Conservation (phyloP, 2,888 invertebrate genomes). For the Heteropelma amictum region DNA sequence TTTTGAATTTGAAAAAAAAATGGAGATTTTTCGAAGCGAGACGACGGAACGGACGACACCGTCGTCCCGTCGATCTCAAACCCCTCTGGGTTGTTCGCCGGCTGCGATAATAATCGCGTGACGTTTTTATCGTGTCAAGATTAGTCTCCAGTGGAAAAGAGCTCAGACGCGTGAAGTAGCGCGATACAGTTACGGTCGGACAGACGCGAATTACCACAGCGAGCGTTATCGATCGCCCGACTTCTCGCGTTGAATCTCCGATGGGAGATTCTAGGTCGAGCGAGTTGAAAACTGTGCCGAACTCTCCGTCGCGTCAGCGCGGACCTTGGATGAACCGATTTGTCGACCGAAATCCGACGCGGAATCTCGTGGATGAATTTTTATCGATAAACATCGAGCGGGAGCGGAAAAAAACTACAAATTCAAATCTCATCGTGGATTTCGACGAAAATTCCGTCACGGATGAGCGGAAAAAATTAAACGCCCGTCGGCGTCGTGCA, state of each 20-base stretch:
- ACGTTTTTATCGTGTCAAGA: neutral
- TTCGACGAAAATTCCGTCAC: too few relatives aligned
- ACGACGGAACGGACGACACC: too few relatives aligned
- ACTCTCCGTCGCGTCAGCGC: slow-evolving; percentile 14
- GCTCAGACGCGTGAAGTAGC: slow-evolving; percentile 20
- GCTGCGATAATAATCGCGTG: neutral
- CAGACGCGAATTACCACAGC: slow-evolving; percentile 32
- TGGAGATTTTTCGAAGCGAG: too few relatives aligned
- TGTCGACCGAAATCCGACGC: neutral
- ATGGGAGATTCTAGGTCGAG: slow-evolving; percentile 31
- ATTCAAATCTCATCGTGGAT: too few relatives aligned
- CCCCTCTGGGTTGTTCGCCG: neutral
- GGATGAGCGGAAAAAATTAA: too few relatives aligned
- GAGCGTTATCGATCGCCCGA: slow-evolving; percentile 34
- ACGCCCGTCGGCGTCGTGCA: slow-evolving; percentile 2
- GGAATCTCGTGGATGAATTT: too few relatives aligned
- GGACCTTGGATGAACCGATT: neutral
- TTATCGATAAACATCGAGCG: too few relatives aligned
- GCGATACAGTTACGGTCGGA: slow-evolving; percentile 25
- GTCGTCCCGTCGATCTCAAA: too few relatives aligned
- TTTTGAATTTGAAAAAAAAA: too few relatives aligned
- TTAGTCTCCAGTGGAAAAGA: neutral
- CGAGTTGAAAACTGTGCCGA: slow-evolving; percentile 42
- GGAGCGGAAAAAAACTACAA: too few relatives aligned
- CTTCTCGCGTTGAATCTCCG: slow-evolving; percentile 27